phyloP scores from a whole-genome alignment of 2,888 invertebrate genomes.

The Phlogophora meticulosa region DNA sequence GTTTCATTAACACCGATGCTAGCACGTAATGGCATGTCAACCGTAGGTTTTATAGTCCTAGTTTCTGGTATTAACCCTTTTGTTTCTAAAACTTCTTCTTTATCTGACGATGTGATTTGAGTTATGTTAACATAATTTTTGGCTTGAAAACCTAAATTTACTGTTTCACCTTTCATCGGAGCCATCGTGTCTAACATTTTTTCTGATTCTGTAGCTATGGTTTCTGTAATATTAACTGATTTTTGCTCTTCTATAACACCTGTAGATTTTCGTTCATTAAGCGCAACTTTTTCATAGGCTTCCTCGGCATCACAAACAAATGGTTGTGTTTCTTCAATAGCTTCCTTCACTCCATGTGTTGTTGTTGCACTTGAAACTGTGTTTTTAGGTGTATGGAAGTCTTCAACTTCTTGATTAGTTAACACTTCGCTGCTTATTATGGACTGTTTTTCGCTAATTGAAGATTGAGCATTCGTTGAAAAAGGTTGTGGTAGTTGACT shows the following conservation, averaged over 20 bases:
- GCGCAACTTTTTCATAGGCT: conserved; percentile 59
- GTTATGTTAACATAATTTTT: conserved; percentile 83
- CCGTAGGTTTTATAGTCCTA: conserved; percentile 61
- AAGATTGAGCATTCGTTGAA: conserved; percentile 72
- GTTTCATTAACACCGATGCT: conserved; percentile 77
- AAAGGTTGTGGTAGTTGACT: conserved; percentile 65
- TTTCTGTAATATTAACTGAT: conserved; percentile 78
- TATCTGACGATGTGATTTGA: conserved; percentile 83
- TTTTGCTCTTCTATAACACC: conserved; percentile 75
- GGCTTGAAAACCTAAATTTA: conserved; percentile 77
- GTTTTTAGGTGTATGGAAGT: conserved; percentile 70
- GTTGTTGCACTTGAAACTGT: conserved; percentile 69
- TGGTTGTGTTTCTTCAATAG: conserved; percentile 73
- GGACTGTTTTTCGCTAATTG: conserved; percentile 81
- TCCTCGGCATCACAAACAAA: conserved; percentile 77
- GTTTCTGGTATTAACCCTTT: conserved; percentile 63
- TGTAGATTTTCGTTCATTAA: conserved; percentile 62
- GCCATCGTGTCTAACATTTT: conserved; percentile 61
- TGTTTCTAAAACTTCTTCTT: conserved; percentile 71
- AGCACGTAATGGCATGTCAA: conserved; percentile 71
- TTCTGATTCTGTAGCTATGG: conserved; percentile 77
- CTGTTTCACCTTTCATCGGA: conserved; percentile 68
- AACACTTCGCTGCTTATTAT: conserved; percentile 84
- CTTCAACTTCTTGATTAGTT: conserved; percentile 83
- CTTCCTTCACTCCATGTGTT: conserved; percentile 77